Evolutionary conservation across 2,888 invertebrate genomes (phyloP), one percentile per base, ranked within the genome.

Genomic region (Dinocampus coccinellae): DNA sequence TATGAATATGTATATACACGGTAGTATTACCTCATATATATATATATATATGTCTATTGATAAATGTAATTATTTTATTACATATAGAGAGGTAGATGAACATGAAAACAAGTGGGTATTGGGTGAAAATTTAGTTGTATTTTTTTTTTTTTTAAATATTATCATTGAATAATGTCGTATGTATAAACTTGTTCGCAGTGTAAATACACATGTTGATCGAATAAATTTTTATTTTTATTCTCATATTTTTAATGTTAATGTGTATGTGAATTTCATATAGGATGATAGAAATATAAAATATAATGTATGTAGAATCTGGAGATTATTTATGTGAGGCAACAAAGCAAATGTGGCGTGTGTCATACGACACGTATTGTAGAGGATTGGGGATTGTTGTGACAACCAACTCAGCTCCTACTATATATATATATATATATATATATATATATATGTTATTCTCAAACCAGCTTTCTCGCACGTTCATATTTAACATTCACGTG

Each of bases 301-400:
- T 26, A 2, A 55, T 26, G n/a, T 11, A n/a, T 24, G 24, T 13
- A 26, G 2, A 55, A 11, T 55, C 24, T 10, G 13, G 24, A 26
- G 24, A 26, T 58, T 58, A 67, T 58, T 67, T 58, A 67, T 57
- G 26, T 20, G 20, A 29, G n/a, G 58, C 13, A 67, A 58, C 58
- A 58, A 47, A 39, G 39, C 29, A 67, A 47, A 29, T 58, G 47
- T 47, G 26, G 33, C n/a, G 22, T 33, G 34, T 52, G 52, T 20
- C 33, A 33, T 67, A 29, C 29, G 16, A 58, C 39, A 57, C 42
- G 20, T 67, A 55, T 24, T n/a, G 1, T 55, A 26, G 4, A n/a
- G 10, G 24, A 13, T 55, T 10, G 55, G n/a, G 16, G 47, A 6
- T 7, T 47, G 47, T 47, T 47, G 16, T 7, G 16, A 47, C 20